Evolutionary conservation across 1,140 invertebrate species (phyloP).

Genomic region (Yoshiicerus persimilis): DNA sequence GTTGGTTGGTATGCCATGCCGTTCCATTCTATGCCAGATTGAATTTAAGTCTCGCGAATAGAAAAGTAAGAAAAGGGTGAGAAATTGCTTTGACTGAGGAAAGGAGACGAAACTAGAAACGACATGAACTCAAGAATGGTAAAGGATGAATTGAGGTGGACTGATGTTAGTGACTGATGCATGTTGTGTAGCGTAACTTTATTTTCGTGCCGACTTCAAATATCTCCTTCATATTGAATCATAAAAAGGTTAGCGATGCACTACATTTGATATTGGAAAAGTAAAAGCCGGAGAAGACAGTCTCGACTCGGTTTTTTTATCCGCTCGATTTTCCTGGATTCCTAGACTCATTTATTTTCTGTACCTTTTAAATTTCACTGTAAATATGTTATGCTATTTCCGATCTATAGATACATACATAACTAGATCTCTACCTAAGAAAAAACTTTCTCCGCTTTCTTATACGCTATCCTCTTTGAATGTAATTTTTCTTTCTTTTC

Average conservation of each 20-base stretch:
- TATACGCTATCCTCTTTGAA: not conserved
- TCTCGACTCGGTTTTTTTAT: not conserved
- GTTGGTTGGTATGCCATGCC: not conserved
- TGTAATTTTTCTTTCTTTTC: not conserved
- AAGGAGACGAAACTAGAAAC: not conserved
- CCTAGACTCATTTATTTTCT: not conserved
- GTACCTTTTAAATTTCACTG: not conserved
- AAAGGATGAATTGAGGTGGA: not conserved
- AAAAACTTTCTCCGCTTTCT: not conserved
- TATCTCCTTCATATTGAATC: not conserved
- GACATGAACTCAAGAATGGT: not conserved
- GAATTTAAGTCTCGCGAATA: not conserved
- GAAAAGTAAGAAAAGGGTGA: not conserved
- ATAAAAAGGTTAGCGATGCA: not conserved
- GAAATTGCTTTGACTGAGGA: not conserved
- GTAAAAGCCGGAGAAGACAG: not conserved
- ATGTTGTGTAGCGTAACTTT: not conserved
- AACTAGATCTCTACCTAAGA: not conserved
- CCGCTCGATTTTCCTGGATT: not conserved
- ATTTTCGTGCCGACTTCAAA: not conserved
- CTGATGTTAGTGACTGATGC: not conserved
- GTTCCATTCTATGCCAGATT: not conserved
- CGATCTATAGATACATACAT: not conserved
- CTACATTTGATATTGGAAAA: not conserved
- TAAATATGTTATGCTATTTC: not conserved